Evolutionary conservation across 2,113 vertebrate species (phyloP), one percentile per base, ranked within the genome.

Genomic region (Prunella fulvescens): DNA sequence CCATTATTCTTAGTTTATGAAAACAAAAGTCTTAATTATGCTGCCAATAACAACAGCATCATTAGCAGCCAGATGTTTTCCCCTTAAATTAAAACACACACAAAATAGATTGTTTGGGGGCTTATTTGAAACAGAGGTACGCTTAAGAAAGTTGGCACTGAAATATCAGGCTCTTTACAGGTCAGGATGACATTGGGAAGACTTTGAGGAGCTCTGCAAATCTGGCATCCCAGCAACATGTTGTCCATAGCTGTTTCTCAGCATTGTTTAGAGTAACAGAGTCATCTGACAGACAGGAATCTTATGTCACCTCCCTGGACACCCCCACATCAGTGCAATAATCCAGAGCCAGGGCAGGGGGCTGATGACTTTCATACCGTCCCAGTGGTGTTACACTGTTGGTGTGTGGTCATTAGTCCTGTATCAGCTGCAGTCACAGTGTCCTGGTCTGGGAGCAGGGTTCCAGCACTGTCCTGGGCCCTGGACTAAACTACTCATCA

Each of bases 21-120:
- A 93, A 96, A 95, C 90, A 95, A 92, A 96, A 80, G 89, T 88
- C 82, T 88, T 92, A 93, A 76, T 95, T 97, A 86, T 95, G 71
- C 89, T 97, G 89, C 37, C 84, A 86, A 64, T 94, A 87, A 95
- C 94, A 94, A 91, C 80, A 95, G 65, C 84, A 62, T 86, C 24
- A 3, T 93, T 94, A 86, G 62, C 79, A 96, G 90, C 62, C 93
- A 96, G 83, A 93, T 95, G 89, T 89, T 95, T 94, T 79, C 6
- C 25, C 42, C 53, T 83, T 82, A 85, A 86, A 62, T 92, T 93
- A 96, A 92, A 86, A 66, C 28, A 81, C 16, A n/a, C 19, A 81
- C 14, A 78, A 81, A 82, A 84, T 64, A 89, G 39, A 66, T 82
- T 74, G 35, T 96, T 71, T 95, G 33, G 35, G 48, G 65, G 45